Evolutionary conservation across 30 jellyfish, hydroid and myxozoan genomes (phyloP), one percentile per base, ranked within the genome.

Genomic region (Clytia hemisphaerica): DNA sequence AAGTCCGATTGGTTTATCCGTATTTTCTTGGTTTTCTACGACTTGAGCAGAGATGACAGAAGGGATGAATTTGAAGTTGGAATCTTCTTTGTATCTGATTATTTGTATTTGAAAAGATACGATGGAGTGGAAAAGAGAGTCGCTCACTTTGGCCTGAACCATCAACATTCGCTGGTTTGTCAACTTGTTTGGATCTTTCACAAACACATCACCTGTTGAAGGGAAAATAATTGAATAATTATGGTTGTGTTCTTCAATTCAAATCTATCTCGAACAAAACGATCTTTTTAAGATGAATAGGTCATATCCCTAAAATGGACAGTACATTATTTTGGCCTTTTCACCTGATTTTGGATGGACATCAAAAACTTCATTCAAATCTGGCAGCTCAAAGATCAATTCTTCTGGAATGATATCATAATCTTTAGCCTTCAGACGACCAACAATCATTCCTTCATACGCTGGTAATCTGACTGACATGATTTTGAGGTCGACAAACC

Each of bases 61-160:
- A 25, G 63, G 36, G 15, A 78, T 64, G 76, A 89, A 89, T 18
- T 37, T 45, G 85, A 89, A 89, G 6, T 47, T 61, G 9, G 58
- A 33, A 21, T 63, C 36, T 15, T 29, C 37, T 33, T 64, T 40
- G 24, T 69, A 69, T n/a, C 81, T 77, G 0, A 37, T 19, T 37
- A 82, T 59, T 33, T 46, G 53, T 6, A 89, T 45, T 38, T 67
- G 33, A 58, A 89, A 84, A 37, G 26, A 75, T 27, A 84, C 62
- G 21, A 76, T 53, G 70, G 89, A 65, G 53, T 74, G 66, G 63
- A 89, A 89, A 37, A 82, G 62, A 4, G 93, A 92, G 76, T 89
- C 98, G 1, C 95, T 80, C 2, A 88, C 98, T 1, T 80, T 57
- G 3, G 77, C 92, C 47, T 61, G 50, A 38, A 79, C 34, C 15